Percentiles rank a stretch among this genome's conserved stretches.
Conservation (phyloP, 1,140 invertebrate genomes). For the Brachionus sp. region DNA sequence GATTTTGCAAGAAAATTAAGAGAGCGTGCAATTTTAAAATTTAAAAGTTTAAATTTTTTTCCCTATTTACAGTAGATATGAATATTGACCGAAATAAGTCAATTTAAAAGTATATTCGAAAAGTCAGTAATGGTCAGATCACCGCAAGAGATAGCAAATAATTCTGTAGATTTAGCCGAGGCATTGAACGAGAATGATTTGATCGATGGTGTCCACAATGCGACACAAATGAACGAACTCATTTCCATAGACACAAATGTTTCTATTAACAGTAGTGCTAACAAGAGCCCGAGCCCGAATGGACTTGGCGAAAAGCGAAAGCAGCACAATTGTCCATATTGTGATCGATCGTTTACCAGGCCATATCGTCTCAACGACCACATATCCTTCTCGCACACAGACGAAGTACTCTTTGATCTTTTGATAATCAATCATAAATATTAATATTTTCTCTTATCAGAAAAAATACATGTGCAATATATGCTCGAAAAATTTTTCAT, state of each 20-base stretch:
- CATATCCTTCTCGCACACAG: slow-evolving; percentile 40
- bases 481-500: slow-evolving; percentile 45
- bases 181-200: background rate
- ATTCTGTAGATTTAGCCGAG: background rate
- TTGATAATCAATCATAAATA: background rate
- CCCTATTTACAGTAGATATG: background rate
- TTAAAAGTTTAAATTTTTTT: background rate
- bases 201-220: background rate
- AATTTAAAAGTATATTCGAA: background rate
- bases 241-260: slow-evolving; percentile 10
- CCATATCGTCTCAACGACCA: slow-evolving; percentile 44
- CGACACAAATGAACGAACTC: background rate
- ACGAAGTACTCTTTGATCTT: slow-evolving; percentile 10
- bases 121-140: slow-evolving; percentile 25
- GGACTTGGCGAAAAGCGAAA: slow-evolving; percentile 13
- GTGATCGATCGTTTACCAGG: slow-evolving; percentile 43
- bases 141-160: slow-evolving; percentile 12
- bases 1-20: background rate
- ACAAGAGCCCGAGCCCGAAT: background rate
- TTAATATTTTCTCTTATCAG: background rate
- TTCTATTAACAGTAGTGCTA: background rate
- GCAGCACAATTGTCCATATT: slow-evolving; percentile 43
- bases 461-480: slow-evolving; percentile 40
- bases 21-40: slow-evolving; percentile 18
- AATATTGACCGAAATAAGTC: background rate